Base-by-base conservation (phyloP, 2,888 invertebrate species). In the Elysia crispata region DNA sequence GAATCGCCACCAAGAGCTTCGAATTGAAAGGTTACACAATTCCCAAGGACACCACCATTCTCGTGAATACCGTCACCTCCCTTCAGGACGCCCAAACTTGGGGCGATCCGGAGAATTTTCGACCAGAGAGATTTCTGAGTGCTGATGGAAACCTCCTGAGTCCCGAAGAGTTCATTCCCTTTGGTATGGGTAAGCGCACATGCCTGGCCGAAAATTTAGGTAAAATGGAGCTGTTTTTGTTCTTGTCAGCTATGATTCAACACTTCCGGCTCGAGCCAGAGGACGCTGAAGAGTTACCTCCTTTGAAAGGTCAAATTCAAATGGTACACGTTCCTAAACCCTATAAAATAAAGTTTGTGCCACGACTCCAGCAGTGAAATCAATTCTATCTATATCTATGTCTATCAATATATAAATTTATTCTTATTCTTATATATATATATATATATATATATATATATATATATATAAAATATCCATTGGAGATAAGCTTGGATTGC, bases 21-120 rank as follows among this genome's bases (percentile, higher is more conserved):
- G 60, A 70, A 0, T 77, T 89, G 20, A 72, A 82, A 15, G 87
- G 86, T 41, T 88, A 86, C 67, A 81, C 76, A 0, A 86, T 90
- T 70, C 89, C 90, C 1, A 84, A 84, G 67, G 86, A 83, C 60
- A 80, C 81, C 0, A 76, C 81, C 11, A 74, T 84, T 8, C 64
- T 86, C 25, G 78, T 81, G 30, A 84, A 85, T 77, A 30, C 86
- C n/a, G 83, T 80, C 57, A 82, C 86, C 25, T 82, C 84, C 57
- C 81, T 83, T 30, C 60, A 64, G 18, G 87, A 87, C 72, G 60
- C 73, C 30, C 60, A 75, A n/a, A 25, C 79, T 13, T 87, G 77
- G 77, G 50, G 57, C 23, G 77, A 77, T 11, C 77, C 77, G 0
- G 57, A 69, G 25, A 69, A 67, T 82, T 81, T 62, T 60, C n/a